These are phyloP conservation scores for Antigone vipio DNA, from an alignment of 2,113 vertebrate species.

Conservation along the genomic window DNA sequence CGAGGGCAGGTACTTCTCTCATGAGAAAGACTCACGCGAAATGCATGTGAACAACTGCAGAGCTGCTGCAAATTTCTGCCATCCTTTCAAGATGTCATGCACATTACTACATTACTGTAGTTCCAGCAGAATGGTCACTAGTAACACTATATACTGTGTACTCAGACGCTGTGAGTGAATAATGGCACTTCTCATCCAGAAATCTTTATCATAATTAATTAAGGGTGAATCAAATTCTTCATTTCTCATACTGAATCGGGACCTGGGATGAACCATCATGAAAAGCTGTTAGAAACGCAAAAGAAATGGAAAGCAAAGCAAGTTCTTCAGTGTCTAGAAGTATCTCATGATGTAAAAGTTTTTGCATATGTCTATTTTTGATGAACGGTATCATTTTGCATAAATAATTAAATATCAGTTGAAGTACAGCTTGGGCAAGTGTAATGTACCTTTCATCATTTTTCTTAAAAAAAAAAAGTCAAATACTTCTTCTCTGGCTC, in stretches of 20 bases:
- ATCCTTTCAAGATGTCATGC: neutral
- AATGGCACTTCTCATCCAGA: neutral
- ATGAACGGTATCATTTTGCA: too few relatives aligned
- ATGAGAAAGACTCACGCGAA: neutral
- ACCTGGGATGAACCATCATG: neutral
- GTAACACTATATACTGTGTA: neutral
- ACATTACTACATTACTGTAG: neutral
- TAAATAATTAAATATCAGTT: too few relatives aligned
- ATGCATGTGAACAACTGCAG: neutral
- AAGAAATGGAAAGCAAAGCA: too few relatives aligned
- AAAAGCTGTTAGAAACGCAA: neutral
- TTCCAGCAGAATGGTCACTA: neutral
- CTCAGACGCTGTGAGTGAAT: neutral
- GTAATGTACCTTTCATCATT: too few relatives aligned
- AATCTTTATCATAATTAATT: neutral
- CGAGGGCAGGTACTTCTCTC: neutral
- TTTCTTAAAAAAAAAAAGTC: too few relatives aligned
- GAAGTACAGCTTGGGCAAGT: too few relatives aligned
- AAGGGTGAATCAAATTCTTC: neutral
- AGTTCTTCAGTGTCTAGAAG: too few relatives aligned
- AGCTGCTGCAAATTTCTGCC: neutral
- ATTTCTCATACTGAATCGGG: neutral
- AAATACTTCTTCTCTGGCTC: too few relatives aligned
- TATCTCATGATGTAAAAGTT: too few relatives aligned
- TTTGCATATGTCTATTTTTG: too few relatives aligned